Conservation (phyloP, 2,113 vertebrate species). For the Speoplatyrhinus poulsoni region DNA sequence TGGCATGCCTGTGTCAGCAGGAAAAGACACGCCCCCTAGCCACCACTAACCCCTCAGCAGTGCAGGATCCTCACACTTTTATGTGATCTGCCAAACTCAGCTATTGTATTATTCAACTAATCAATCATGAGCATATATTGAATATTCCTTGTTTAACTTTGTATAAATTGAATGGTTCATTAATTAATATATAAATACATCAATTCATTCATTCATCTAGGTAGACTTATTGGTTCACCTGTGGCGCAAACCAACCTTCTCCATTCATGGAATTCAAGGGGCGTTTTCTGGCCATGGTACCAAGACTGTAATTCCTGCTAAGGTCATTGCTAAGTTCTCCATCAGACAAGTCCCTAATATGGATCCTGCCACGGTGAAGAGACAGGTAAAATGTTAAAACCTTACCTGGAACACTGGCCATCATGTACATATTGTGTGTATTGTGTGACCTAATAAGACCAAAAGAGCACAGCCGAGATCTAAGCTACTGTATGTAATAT, state of each 20-base stretch:
- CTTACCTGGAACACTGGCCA: neutral
- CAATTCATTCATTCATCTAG: conserved; percentile 55
- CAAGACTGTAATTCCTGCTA: conserved; percentile 91
- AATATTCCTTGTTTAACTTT: neutral
- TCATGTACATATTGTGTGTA: neutral
- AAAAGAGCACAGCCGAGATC: no score
- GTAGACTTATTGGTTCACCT: conserved; percentile 86
- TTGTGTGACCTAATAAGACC: no score
- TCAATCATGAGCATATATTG: no score
- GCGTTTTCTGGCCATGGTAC: conserved; percentile 83
- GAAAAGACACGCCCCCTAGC: no score
- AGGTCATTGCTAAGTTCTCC: conserved; percentile 90
- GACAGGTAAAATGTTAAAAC: conserved; percentile 76
- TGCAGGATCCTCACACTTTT: no score
- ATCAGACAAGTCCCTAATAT: conserved; percentile 89
- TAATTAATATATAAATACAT: no score
- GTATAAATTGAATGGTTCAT: neutral
- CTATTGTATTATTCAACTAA: neutral
- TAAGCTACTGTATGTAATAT: no score
- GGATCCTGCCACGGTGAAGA: conserved; percentile 79
- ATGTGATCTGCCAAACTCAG: neutral
- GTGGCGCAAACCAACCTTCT: conserved; percentile 88
- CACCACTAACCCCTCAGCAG: no score
- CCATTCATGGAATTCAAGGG: conserved; percentile 90
- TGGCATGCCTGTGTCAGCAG: no score